These are phyloP conservation scores for Drosophila sturtevanti DNA, from an alignment of 1,140 invertebrate genomes.

Conservation along the genomic window DNA sequence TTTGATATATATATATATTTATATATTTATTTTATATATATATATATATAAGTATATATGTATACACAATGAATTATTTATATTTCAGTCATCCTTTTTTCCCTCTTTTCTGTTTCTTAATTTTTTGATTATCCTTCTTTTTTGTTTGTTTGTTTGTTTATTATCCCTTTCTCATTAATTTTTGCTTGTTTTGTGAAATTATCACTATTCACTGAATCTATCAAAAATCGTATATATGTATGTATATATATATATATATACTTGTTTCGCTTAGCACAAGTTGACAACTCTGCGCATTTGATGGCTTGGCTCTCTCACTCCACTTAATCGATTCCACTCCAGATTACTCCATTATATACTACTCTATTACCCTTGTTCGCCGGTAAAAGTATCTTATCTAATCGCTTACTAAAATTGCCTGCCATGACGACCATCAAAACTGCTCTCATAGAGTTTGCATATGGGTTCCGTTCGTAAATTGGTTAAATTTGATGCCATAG, in stretches of 20 bases:
- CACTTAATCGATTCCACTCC: neutral
- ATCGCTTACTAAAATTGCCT: conserved; percentile 88
- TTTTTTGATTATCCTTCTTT: neutral
- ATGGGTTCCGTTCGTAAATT: conserved; percentile 87
- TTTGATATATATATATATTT: no score
- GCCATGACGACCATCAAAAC: conserved; percentile 87
- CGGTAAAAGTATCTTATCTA: conserved; percentile 21
- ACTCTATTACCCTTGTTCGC: neutral
- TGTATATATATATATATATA: conserved; percentile 5
- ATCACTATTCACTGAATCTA: conserved; percentile 9
- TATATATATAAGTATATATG: no score
- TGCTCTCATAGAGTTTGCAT: conserved; percentile 92
- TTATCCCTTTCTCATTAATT: neutral
- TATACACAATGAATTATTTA: neutral
- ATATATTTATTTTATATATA: no score
- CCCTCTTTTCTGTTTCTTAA: conserved; percentile 12
- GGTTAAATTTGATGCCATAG: conserved; percentile 68
- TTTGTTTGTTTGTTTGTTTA: neutral
- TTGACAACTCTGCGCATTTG: conserved; percentile 13
- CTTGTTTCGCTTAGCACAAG: conserved; percentile 11
- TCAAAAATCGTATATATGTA: neutral
- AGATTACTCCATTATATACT: neutral
- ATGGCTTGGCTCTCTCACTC: conserved; percentile 13
- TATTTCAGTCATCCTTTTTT: conserved; percentile 60
- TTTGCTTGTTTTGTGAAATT: conserved; percentile 16